These are phyloP conservation scores for Adelphocoris suturalis DNA, from an alignment of 2,888 invertebrate genomes.

Conservation along the genomic window DNA sequence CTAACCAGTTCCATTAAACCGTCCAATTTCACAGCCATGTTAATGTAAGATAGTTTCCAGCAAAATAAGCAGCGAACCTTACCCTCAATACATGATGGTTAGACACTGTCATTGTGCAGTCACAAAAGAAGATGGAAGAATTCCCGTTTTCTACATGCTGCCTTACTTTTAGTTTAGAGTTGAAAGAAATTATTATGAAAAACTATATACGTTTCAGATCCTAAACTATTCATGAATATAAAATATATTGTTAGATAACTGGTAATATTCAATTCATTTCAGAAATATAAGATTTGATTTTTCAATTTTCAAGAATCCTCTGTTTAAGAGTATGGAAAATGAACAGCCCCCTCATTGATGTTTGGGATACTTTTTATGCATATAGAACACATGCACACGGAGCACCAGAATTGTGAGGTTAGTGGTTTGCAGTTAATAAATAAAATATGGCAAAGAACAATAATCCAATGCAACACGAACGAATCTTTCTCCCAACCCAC, in stretches of 20 bases:
- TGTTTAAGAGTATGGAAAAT: too few species aligned
- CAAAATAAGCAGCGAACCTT: neutral
- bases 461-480: neutral
- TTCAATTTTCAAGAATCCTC: too few species aligned
- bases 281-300: too few species aligned
- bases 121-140: neutral
- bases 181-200: too few species aligned
- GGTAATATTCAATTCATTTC: too few species aligned
- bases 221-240: too few species aligned
- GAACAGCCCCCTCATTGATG: neutral
- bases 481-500: neutral
- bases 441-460: neutral
- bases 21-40: neutral
- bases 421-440: neutral
- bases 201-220: too few species aligned
- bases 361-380: neutral
- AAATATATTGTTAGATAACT: too few species aligned
- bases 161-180: too few species aligned
- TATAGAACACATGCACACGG: conserved; percentile 22
- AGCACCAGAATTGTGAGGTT: neutral
- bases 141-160: too few species aligned
- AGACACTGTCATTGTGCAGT: neutral
- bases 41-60: neutral
- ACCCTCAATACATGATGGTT: neutral
- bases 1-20: neutral